Percentiles rank a stretch among this genome's conserved stretches.
These are phyloP conservation scores for Ctena decussata DNA, from an alignment of 2,888 invertebrate species.

Conservation along the genomic window DNA sequence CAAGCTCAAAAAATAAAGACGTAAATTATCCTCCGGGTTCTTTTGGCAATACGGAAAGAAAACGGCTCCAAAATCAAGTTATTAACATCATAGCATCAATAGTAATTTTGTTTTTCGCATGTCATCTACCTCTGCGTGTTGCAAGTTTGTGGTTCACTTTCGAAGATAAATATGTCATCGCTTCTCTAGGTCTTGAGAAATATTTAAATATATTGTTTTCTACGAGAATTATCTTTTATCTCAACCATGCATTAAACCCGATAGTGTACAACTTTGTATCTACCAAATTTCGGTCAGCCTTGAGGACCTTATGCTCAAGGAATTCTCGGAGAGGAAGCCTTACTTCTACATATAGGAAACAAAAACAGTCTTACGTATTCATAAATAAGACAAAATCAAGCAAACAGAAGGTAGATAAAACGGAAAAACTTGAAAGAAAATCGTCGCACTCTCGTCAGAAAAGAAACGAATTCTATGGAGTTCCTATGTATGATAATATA, in stretches of 20 bases:
- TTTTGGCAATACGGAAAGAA: constrained; percentile 12
- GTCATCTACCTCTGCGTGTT: constrained; percentile 69
- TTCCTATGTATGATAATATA: background rate
- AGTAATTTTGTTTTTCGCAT: constrained; percentile 71
- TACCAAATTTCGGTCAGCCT: constrained; percentile 54
- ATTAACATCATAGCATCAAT: constrained; percentile 67
- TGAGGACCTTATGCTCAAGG: background rate
- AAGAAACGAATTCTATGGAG: background rate
- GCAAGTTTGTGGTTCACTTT: constrained; percentile 70
- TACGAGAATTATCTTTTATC: constrained; percentile 81
- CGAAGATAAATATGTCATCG: constrained; percentile 50
- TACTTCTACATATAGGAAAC: background rate
- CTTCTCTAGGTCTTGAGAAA: constrained; percentile 63
- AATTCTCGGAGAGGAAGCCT: background rate
- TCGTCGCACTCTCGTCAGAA: background rate
- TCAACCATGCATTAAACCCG: constrained; percentile 74
- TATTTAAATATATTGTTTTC: constrained; percentile 66
- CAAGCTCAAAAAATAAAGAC: background rate
- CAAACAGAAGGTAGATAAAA: background rate
- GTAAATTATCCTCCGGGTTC: background rate
- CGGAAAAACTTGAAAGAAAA: background rate
- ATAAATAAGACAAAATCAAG: background rate
- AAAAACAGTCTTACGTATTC: constrained; percentile 1
- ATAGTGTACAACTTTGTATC: constrained; percentile 75
- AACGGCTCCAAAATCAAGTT: constrained; percentile 54